Percentiles rank a stretch among this genome's conserved stretches.
Evolutionary conservation across 2,888 invertebrate genomes (phyloP).

Genomic region (Altica lythri): DNA sequence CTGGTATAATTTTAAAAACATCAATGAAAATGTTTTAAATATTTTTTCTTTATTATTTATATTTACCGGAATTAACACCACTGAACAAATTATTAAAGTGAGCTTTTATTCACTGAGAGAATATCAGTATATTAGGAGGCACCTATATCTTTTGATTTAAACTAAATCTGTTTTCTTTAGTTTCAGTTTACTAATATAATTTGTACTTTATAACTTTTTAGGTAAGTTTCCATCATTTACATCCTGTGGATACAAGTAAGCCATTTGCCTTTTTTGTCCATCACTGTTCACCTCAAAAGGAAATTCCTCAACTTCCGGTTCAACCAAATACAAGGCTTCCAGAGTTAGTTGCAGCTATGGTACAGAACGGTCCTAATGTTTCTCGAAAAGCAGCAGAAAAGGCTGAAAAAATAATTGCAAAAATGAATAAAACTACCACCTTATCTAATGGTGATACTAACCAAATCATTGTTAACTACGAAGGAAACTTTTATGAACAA

Average conservation of each 20-base stretch:
- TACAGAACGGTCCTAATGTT: constrained; percentile 49
- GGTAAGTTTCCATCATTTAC: constrained; percentile 55
- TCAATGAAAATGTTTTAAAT: too few relatives aligned
- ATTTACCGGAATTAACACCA: too few relatives aligned
- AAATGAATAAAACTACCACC: constrained; percentile 26
- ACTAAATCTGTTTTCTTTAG: not conserved
- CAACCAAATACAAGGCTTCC: constrained; percentile 49
- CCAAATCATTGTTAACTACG: constrained; percentile 20
- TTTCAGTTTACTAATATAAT: not conserved
- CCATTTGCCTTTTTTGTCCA: constrained; percentile 54
- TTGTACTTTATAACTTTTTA: constrained; percentile 40
- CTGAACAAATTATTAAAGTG: too few relatives aligned
- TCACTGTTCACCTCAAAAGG: constrained; percentile 50
- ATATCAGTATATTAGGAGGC: too few relatives aligned
- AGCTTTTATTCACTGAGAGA: too few relatives aligned
- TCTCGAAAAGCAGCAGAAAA: constrained; percentile 42
- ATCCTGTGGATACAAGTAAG: constrained; percentile 46
- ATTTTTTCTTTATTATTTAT: too few relatives aligned
- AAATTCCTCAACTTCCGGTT: constrained; percentile 46
- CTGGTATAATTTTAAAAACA: too few relatives aligned
- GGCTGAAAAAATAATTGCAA: constrained; percentile 34
- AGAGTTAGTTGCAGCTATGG: constrained; percentile 51
- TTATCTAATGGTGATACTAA: too few relatives aligned
- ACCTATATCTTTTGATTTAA: too few relatives aligned
- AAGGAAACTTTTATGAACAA: constrained; percentile 15